Evolutionary conservation across 2,888 invertebrate genomes (phyloP), one percentile per base, ranked within the genome.

Genomic region (Metalampra italica): DNA sequence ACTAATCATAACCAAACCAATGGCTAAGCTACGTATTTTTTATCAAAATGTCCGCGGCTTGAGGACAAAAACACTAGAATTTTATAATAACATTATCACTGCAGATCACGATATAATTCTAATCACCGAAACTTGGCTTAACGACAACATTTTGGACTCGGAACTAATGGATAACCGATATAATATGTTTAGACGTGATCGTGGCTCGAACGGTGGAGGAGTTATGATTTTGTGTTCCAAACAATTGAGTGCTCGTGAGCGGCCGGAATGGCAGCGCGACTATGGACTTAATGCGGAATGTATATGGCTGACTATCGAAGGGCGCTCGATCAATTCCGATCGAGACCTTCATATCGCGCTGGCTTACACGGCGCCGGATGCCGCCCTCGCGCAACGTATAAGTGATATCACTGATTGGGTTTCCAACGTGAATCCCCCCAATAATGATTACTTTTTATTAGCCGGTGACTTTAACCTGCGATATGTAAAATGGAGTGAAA

Each of bases 161-260:
- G 30, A 30, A 30, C 9, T 30, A 30, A 7, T 9, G 37, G 22
- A 45, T 22, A 32, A 14, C 14, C 47, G 36, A 9, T 51, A 51
- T 39, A 44, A 54, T 43, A 43, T 53, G 9, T 54, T 50, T 29
- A 45, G 54, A 8, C 47, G 54, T 15, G 51, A 54, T 30, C 47
- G 54, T 9, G 50, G 51, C 1, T 15, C 46, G 14, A 36, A 50
- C 1, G 54, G 54, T 0, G 51, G 54, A 11, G 54, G 54, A 11
- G 49, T 54, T 9, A 51, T 54, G 51, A 38, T 36, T 3, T 7
- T 48, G 2, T 46, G 46, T 30, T 29, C 47, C 0, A 4, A 22
- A 9, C 36, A 30, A 2, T 44, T 53, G 1, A 14, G 32, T 5
- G 53, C 45, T 9, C 41, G 47, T 15, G 39, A 9, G 9, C 41